phyloP scores from a whole-genome alignment of 2,888 invertebrate species.

The Latrodectus elegans region DNA sequence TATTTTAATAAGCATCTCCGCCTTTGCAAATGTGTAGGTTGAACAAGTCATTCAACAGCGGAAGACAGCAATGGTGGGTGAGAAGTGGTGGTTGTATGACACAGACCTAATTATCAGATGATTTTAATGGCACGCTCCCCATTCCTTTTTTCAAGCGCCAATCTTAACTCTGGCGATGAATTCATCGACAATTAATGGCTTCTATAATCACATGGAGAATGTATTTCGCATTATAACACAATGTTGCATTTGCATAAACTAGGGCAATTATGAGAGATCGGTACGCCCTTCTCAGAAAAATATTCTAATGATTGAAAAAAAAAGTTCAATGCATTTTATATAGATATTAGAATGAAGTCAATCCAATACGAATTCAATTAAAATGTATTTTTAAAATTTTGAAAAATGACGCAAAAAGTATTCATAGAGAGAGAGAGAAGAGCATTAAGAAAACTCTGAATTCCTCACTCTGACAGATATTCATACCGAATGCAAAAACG shows the following conservation, averaged over 20 bases:
- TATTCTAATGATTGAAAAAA: neutral
- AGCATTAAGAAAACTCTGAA: too few relatives aligned
- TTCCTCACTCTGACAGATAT: too few relatives aligned
- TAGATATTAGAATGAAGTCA: too few relatives aligned
- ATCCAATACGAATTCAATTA: too few relatives aligned
- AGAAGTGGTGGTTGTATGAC: neutral
- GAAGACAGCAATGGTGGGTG: neutral
- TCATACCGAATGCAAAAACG: too few relatives aligned
- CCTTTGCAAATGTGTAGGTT: too few relatives aligned
- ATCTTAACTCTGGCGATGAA: neutral
- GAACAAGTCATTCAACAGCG: neutral
- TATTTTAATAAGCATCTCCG: too few relatives aligned
- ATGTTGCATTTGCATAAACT: neutral
- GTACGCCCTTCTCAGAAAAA: neutral
- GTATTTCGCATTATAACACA: neutral
- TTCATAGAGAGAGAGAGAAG: too few relatives aligned
- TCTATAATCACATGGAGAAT: neutral
- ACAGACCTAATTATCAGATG: neutral
- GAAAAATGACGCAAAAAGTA: too few relatives aligned
- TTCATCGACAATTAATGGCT: neutral
- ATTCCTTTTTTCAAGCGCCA: neutral
- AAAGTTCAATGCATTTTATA: too few relatives aligned
- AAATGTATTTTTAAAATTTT: too few relatives aligned
- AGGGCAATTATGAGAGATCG: neutral
- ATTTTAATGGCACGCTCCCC: neutral